Percentiles rank a stretch among this genome's conserved stretches.
These are phyloP conservation scores for Atlantisia rogersi DNA, from an alignment of 2,113 vertebrate genomes.

Conservation along the genomic window DNA sequence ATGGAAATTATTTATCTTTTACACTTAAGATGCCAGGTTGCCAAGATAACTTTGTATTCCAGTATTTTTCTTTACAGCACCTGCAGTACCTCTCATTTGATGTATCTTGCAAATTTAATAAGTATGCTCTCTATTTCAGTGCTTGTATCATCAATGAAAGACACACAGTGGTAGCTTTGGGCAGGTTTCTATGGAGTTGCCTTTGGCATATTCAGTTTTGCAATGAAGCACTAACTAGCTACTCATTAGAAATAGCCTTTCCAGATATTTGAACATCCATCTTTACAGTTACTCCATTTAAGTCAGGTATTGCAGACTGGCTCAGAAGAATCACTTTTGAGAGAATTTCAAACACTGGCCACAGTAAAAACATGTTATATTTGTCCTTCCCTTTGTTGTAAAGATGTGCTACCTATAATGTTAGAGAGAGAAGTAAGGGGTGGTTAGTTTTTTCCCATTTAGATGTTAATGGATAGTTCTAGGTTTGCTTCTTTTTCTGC, in stretches of 20 bases:
- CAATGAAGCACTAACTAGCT: not conserved
- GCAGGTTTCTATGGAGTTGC: not conserved
- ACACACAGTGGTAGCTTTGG: not conserved
- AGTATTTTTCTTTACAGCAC: not conserved
- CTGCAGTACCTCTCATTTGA: not conserved
- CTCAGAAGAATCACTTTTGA: not conserved
- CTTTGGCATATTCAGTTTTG: not conserved
- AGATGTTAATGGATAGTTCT: not conserved
- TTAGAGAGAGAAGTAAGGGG: not conserved
- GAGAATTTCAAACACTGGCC: not conserved
- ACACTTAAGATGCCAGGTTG: not conserved
- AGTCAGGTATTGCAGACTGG: not conserved
- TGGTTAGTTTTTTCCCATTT: not conserved
- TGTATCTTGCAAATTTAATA: not conserved
- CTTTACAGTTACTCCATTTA: not conserved
- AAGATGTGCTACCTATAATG: not conserved
- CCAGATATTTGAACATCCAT: not conserved
- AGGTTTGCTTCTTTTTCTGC: not conserved
- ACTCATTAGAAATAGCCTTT: not conserved
- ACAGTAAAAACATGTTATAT: not conserved
- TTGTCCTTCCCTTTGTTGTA: not conserved
- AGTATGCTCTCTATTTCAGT: not conserved
- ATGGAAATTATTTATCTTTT: not conserved
- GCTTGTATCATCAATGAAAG: not conserved
- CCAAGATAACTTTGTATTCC: not conserved